A percentile compares a stretch with the other conserved stretches of the same genome.
phyloP scores from a whole-genome alignment of 2,888 invertebrate genomes.

The Tinea semifulvella region DNA sequence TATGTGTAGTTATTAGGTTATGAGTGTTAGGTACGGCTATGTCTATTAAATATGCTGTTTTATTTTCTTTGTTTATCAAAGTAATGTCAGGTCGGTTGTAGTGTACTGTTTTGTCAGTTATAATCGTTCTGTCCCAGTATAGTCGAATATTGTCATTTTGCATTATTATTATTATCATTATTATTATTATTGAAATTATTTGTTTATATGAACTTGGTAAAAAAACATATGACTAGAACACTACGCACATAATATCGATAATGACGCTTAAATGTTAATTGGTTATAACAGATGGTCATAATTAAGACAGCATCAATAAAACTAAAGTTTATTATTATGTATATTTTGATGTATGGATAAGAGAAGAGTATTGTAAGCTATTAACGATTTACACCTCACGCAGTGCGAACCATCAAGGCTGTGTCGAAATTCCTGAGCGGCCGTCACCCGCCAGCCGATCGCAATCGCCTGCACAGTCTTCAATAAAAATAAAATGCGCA shows the following conservation, averaged over 20 bases:
- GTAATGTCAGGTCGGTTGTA: too few relatives aligned
- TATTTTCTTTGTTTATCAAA: too few relatives aligned
- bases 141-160: too few relatives aligned
- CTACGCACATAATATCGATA: slow-evolving; percentile 4
- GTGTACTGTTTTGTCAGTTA: too few relatives aligned
- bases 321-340: background rate
- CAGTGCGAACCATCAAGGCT: slow-evolving; percentile 25
- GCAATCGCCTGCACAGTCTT: slow-evolving; percentile 25
- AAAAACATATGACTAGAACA: too few relatives aligned
- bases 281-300: slow-evolving; percentile 7
- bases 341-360: slow-evolving; percentile 3
- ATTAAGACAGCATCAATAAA: slow-evolving; percentile 8
- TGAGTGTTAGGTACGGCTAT: too few relatives aligned
- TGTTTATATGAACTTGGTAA: background rate
- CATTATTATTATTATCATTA: too few relatives aligned
- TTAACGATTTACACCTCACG: slow-evolving; percentile 22
- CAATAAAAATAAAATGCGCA: slow-evolving; percentile 33
- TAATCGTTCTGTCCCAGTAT: too few relatives aligned
- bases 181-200: background rate
- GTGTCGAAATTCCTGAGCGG: slow-evolving; percentile 35
- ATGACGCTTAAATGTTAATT: slow-evolving; percentile 12
- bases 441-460: slow-evolving; percentile 30
- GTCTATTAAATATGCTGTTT: too few relatives aligned
- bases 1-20: too few relatives aligned
- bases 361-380: slow-evolving; percentile 21